Base-by-base conservation (phyloP, 2,113 vertebrate genomes). In the Centropus unirufus region DNA sequence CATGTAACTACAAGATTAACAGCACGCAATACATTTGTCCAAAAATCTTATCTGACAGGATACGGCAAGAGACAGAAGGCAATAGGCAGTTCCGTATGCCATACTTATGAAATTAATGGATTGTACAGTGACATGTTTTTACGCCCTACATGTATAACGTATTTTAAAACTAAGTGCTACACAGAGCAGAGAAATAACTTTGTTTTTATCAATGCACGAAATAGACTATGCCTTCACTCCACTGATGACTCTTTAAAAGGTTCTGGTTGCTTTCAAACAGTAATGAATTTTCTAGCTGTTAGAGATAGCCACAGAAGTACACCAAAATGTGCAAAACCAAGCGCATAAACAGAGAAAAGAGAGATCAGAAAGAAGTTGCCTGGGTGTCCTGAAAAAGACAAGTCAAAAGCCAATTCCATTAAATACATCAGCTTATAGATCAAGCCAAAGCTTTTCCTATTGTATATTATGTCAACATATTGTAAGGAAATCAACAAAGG, bases 301-400 rank as follows among this genome's bases (percentile, higher is more conserved):
- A 63, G 62, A 74, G 15, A 13, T 47, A 57, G 14, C 24, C 68
- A 42, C 74, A 68, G 22, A 58, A 51, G 27, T 21, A 39, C 14
- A 44, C 5, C 61, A 61, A 62, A 32, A 67, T 3, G 6, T n/a
- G 30, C 34, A 49, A 73, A 78, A 55, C 1, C 3, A 32, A 49
- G 34, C 9, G 5, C 36, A 26, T 39, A 34, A 23, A 67, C 17
- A 58, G 47, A 36, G 29, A 66, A 30, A 6, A 66, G 12, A 34
- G 23, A 23, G 30, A 36, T 36, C 32, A 89, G 42, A 55, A 80
- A 34, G 30, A 51, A 8, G 32, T 29, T 29, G 20, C 5, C 26
- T 54, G 39, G 23, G 24, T 59, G 24, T n/a, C 5, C 1, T 5
- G 24, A 79, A 47, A 14, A 49, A 30, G 18, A 57, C 0, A 1